Evolutionary conservation across 1,140 invertebrate species (phyloP).

Genomic region (Nasonia longicornis): DNA sequence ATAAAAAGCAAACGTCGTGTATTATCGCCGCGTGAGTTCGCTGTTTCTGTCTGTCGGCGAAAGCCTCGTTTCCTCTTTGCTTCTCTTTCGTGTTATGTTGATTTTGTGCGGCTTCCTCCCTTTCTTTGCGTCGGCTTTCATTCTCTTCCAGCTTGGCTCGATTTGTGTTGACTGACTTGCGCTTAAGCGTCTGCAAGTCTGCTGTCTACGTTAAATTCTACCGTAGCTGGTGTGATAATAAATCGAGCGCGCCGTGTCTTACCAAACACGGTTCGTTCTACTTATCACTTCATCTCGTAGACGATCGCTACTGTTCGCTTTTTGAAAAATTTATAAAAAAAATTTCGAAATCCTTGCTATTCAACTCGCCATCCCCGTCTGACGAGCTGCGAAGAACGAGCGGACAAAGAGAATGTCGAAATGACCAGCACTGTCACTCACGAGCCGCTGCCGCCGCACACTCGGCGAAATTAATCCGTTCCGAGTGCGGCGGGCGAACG

Average conservation of each 20-base stretch:
- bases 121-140: neutral
- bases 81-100: neutral
- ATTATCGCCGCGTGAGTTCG: conserved; percentile 50
- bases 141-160: neutral
- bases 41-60: conserved; percentile 39
- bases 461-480: conserved; percentile 59
- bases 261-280: neutral
- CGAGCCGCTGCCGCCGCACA: neutral
- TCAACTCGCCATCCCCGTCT: no score
- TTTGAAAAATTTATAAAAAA: no score
- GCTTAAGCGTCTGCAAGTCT: neutral
- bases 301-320: no score
- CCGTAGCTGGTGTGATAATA: neutral
- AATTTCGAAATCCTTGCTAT: neutral
- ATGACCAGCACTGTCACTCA: neutral
- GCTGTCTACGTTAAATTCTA: neutral
- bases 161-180: neutral
- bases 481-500: conserved; percentile 51
- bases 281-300: neutral
- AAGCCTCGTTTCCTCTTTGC: neutral
- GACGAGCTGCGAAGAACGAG: neutral
- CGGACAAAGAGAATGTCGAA: neutral
- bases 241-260: neutral
- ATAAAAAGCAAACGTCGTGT: conserved; percentile 53
- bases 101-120: neutral